These are phyloP conservation scores for Diachasmimorpha longicaudata DNA, from an alignment of 1,140 invertebrate species.

Conservation along the genomic window DNA sequence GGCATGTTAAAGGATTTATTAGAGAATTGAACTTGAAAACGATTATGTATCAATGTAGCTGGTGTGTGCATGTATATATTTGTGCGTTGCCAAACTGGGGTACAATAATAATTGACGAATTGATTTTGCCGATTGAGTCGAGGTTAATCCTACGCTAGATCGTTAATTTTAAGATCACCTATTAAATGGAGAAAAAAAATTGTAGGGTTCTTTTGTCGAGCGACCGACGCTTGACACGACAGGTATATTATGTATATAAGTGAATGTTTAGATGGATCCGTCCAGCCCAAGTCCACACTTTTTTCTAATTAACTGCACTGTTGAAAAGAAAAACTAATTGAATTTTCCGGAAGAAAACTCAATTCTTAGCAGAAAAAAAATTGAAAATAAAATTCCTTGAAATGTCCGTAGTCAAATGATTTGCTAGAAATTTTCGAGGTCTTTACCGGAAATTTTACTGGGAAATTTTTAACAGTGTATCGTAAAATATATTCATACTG, in stretches of 20 bases:
- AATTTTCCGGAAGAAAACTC: too few relatives aligned
- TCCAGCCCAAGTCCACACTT: slow-evolving; percentile 52
- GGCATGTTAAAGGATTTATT: neutral
- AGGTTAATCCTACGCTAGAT: neutral
- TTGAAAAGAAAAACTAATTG: too few relatives aligned
- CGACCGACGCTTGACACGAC: slow-evolving; percentile 49
- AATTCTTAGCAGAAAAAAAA: too few relatives aligned
- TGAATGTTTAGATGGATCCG: slow-evolving; percentile 61
- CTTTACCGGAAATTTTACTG: too few relatives aligned
- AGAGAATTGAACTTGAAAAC: neutral
- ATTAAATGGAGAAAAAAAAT: slow-evolving; percentile 30
- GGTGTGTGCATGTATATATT: slow-evolving; percentile 58
- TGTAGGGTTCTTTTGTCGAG: slow-evolving; percentile 33
- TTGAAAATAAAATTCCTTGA: too few relatives aligned
- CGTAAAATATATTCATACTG: neutral
- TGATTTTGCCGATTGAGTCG: neutral
- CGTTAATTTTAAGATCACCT: neutral
- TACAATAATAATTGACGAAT: neutral
- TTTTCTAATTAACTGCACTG: slow-evolving; percentile 24
- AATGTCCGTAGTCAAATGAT: too few relatives aligned
- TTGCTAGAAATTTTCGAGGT: too few relatives aligned
- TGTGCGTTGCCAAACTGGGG: slow-evolving; percentile 57
- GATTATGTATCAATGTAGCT: neutral
- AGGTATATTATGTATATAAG: slow-evolving; percentile 62
- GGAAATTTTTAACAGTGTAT: too few relatives aligned